phyloP scores from a whole-genome alignment of 2,113 vertebrate genomes.

The Cheirogaleus medius region DNA sequence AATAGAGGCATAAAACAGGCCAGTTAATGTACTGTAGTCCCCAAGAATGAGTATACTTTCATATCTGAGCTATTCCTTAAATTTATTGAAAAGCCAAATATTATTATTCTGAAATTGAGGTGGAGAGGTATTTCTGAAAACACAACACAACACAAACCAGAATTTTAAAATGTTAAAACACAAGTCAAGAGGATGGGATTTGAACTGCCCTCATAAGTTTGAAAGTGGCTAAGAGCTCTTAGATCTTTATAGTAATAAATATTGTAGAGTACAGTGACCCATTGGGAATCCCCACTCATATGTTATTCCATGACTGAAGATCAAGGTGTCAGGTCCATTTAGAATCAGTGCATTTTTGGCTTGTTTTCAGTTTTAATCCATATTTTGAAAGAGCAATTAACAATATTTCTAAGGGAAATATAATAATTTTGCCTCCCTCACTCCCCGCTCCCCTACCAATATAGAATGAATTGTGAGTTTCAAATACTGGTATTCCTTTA shows the following conservation, averaged over 20 bases:
- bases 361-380: constrained; percentile 78
- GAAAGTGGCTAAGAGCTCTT: constrained; percentile 81
- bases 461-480: background rate
- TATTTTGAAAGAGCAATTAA: constrained; percentile 71
- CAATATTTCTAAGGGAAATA: constrained; percentile 68
- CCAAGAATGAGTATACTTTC: background rate
- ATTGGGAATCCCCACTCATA: constrained; percentile 81
- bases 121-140: background rate
- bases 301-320: constrained; percentile 80
- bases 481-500: constrained; percentile 3
- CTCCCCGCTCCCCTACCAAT: background rate
- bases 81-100: constrained; percentile 13
- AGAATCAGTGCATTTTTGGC: constrained; percentile 82
- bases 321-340: constrained; percentile 84
- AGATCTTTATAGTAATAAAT: constrained; percentile 85
- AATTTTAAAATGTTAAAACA: constrained; percentile 74
- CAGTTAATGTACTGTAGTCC: background rate
- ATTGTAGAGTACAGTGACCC: constrained; percentile 82
- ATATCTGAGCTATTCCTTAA: background rate
- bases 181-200: constrained; percentile 64
- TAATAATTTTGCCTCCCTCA: constrained; percentile 22
- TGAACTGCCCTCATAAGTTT: constrained; percentile 79
- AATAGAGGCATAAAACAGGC: background rate
- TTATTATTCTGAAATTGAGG: background rate
- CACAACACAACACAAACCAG: background rate